phyloP scores from a whole-genome alignment of 2,888 invertebrate genomes.

The Anticlea derivata region DNA sequence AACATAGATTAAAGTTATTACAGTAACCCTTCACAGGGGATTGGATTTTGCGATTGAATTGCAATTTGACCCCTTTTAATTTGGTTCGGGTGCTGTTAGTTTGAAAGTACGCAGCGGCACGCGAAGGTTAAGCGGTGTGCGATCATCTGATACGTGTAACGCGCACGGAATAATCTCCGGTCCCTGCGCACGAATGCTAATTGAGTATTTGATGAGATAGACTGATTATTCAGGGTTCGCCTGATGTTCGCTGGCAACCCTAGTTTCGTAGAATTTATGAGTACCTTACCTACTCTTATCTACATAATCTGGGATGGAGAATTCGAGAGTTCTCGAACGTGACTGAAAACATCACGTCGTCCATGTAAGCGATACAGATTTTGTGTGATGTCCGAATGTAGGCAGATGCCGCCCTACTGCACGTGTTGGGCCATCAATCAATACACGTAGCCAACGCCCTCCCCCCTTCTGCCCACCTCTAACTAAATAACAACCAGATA shows the following conservation, averaged over 20 bases:
- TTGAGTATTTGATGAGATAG: constrained; percentile 64
- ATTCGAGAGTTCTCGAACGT: constrained; percentile 22
- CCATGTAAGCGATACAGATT: constrained; percentile 32
- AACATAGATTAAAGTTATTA: constrained; percentile 48
- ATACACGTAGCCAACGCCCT: constrained; percentile 48
- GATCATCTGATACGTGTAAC: constrained; percentile 54
- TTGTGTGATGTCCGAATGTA: constrained; percentile 39
- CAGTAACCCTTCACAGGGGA: constrained; percentile 51
- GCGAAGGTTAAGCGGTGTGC: constrained; percentile 56
- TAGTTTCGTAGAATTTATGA: constrained; percentile 20
- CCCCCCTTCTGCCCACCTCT: constrained; percentile 42
- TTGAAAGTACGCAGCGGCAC: constrained; percentile 44
- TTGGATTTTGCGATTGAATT: constrained; percentile 61
- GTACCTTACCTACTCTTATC: constrained; percentile 19
- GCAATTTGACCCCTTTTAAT: constrained; percentile 59
- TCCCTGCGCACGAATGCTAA: constrained; percentile 62
- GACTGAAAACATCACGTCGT: constrained; percentile 25
- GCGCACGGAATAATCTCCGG: constrained; percentile 59
- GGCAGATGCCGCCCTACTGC: constrained; percentile 45
- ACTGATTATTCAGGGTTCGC: constrained; percentile 55
- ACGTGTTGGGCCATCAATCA: constrained; percentile 65
- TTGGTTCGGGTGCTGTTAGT: constrained; percentile 45
- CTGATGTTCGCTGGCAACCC: constrained; percentile 19
- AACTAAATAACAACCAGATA: constrained; percentile 66
- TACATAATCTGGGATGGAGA: constrained; percentile 20